These are phyloP conservation scores for Rhegmatorhina hoffmannsi DNA, from an alignment of 2,113 vertebrate species.

Conservation along the genomic window DNA sequence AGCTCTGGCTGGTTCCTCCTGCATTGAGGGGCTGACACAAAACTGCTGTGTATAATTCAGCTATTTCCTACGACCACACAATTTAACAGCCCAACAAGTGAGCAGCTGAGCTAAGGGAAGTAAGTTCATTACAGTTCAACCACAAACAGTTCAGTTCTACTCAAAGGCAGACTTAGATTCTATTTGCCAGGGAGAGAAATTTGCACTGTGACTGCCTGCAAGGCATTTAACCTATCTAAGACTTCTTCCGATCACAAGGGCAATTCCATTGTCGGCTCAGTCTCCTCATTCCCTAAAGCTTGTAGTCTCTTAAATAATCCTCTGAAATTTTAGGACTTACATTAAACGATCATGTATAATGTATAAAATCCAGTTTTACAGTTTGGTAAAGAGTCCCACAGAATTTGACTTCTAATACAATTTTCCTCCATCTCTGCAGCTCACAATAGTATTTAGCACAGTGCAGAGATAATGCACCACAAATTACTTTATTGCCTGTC, in stretches of 20 bases:
- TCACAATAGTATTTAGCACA: background rate
- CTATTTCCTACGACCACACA: background rate
- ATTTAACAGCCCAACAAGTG: conserved; percentile 14
- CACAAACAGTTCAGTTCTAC: background rate
- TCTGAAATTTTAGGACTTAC: background rate
- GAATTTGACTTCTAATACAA: conserved; percentile 9
- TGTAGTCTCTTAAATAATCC: conserved; percentile 13
- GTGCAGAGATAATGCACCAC: conserved; percentile 5
- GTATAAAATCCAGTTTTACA: conserved; percentile 42
- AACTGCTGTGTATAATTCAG: conserved; percentile 14
- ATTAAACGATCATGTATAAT: background rate
- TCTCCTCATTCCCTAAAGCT: background rate
- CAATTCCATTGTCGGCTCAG: background rate
- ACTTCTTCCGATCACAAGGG: background rate
- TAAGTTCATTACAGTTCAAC: background rate
- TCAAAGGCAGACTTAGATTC: background rate
- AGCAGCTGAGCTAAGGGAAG: background rate
- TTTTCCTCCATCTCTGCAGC: background rate
- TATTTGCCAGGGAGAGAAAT: conserved; percentile 6
- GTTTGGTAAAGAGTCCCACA: background rate
- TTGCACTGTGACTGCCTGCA: background rate
- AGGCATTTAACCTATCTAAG: background rate
- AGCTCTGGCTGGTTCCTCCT: background rate
- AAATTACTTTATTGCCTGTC: background rate
- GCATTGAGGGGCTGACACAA: background rate